Evolutionary conservation across 2,113 vertebrate species (phyloP).

Genomic region (Pseudorasbora parva): DNA sequence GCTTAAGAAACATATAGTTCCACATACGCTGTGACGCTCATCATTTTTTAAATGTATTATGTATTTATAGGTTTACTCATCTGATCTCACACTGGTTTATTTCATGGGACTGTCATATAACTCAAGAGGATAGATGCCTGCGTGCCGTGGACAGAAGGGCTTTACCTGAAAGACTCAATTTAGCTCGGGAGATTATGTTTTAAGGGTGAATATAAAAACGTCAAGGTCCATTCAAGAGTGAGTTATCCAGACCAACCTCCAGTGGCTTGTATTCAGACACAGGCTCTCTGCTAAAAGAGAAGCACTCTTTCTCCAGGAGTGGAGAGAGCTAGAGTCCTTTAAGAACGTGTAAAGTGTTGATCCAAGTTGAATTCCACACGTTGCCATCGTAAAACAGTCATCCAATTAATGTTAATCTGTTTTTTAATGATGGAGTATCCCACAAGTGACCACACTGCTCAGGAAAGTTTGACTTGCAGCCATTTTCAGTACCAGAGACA

Average conservation of each 20-base stretch:
- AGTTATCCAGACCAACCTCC: constrained; percentile 66
- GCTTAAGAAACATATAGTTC: not conserved
- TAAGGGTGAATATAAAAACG: constrained; percentile 70
- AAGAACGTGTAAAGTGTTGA: constrained; percentile 44
- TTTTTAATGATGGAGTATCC: constrained; percentile 60
- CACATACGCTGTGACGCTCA: constrained; percentile 52
- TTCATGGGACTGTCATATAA: constrained; percentile 64
- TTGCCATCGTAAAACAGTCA: constrained; percentile 57
- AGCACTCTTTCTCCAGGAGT: constrained; percentile 24
- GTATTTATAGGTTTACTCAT: constrained; percentile 52
- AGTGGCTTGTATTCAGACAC: constrained; percentile 60
- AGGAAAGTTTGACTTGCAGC: constrained; percentile 51
- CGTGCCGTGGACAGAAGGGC: constrained; percentile 57
- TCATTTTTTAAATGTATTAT: constrained; percentile 55
- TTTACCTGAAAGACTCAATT: constrained; percentile 71
- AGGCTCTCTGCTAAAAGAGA: constrained; percentile 40
- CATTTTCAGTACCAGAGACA: constrained; percentile 42
- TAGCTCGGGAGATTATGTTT: constrained; percentile 65
- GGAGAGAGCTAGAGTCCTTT: constrained; percentile 44
- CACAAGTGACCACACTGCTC: constrained; percentile 57
- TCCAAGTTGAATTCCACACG: constrained; percentile 60
- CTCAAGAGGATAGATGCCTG: constrained; percentile 59
- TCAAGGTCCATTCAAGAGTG: constrained; percentile 67
- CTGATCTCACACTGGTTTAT: constrained; percentile 55
- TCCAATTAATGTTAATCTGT: constrained; percentile 59